Evolutionary conservation across 1,140 invertebrate species (phyloP).

Genomic region (Conus ventricosus): DNA sequence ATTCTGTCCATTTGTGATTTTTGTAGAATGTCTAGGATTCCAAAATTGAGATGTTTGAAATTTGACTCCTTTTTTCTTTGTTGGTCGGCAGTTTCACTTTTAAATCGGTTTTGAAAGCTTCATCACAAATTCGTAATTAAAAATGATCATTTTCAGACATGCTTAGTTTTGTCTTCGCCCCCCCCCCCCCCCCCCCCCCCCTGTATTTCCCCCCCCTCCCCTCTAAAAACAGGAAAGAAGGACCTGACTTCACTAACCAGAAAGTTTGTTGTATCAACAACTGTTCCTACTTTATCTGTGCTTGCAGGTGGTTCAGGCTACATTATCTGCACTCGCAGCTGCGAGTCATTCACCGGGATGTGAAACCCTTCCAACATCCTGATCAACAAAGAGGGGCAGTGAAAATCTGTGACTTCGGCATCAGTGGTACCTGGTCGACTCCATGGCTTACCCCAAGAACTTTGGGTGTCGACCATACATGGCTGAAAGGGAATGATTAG

Average conservation of each 20-base stretch:
- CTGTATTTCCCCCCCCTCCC: background rate
- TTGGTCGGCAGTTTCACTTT: too few relatives aligned
- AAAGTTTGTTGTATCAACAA: background rate
- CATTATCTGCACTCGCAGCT: slow-evolving; percentile 91
- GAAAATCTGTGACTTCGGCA: slow-evolving; percentile 98
- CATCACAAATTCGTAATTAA: too few relatives aligned
- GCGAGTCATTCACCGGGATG: slow-evolving; percentile 97
- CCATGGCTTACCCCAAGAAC: slow-evolving; percentile 96
- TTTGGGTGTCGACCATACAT: slow-evolving; percentile 98
- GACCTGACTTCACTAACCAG: background rate
- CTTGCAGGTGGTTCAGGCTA: slow-evolving; percentile 71
- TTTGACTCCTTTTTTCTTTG: too few relatives aligned
- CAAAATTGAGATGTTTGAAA: too few relatives aligned
- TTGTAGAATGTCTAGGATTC: too few relatives aligned
- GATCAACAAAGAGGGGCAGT: slow-evolving; percentile 91
- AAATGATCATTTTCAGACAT: too few relatives aligned
- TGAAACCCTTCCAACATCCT: slow-evolving; percentile 98
- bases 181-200: background rate
- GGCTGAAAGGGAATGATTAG: slow-evolving; percentile 84
- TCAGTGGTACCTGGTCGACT: slow-evolving; percentile 98
- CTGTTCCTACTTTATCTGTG: background rate
- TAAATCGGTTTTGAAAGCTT: too few relatives aligned
- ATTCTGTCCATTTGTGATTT: too few relatives aligned
- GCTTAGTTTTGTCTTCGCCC: background rate
- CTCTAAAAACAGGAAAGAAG: background rate